Evolutionary conservation across 1,140 invertebrate species (phyloP).

Genomic region (Scaptomyza montana): DNA sequence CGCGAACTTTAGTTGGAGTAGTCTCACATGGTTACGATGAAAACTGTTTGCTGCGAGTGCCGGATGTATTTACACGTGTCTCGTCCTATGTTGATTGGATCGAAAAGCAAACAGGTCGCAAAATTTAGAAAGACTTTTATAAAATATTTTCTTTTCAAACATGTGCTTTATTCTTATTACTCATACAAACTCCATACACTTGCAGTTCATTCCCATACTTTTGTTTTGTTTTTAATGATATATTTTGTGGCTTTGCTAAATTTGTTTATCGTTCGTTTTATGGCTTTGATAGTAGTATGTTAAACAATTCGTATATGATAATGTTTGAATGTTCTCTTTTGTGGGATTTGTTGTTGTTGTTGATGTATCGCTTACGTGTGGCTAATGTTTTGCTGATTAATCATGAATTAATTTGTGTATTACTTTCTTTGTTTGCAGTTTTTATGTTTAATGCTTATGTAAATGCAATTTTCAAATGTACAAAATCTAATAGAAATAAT

Average conservation of each 20-base stretch:
- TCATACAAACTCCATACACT: conserved; percentile 74
- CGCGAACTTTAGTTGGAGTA: conserved; percentile 48
- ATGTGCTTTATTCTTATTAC: conserved; percentile 81
- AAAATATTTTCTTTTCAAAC: conserved; percentile 63
- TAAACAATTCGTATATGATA: conserved; percentile 76
- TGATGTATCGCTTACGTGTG: conserved; percentile 38
- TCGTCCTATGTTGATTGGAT: conserved; percentile 48
- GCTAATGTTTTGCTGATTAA: conserved; percentile 72
- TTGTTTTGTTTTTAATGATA: conserved; percentile 32
- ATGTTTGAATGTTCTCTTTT: conserved; percentile 69
- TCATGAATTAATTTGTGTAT: conserved; percentile 40
- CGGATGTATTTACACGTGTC: conserved; percentile 54
- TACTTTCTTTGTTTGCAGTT: conserved; percentile 21
- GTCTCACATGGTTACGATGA: conserved; percentile 59
- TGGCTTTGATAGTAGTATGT: conserved; percentile 63
- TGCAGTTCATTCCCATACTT: conserved; percentile 36
- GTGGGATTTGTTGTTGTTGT: conserved; percentile 53
- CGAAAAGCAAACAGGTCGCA: conserved; percentile 13
- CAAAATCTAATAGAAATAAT: conserved; percentile 64
- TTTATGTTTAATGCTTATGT: conserved; percentile 40
- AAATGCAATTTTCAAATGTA: conserved; percentile 76
- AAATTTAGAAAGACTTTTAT: too few species aligned
- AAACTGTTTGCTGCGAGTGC: conserved; percentile 35
- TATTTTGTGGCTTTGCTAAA: conserved; percentile 72
- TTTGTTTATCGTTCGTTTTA: conserved; percentile 56